phyloP scores from a whole-genome alignment of 2,113 vertebrate genomes.

The Erythrolamprus reginae region DNA sequence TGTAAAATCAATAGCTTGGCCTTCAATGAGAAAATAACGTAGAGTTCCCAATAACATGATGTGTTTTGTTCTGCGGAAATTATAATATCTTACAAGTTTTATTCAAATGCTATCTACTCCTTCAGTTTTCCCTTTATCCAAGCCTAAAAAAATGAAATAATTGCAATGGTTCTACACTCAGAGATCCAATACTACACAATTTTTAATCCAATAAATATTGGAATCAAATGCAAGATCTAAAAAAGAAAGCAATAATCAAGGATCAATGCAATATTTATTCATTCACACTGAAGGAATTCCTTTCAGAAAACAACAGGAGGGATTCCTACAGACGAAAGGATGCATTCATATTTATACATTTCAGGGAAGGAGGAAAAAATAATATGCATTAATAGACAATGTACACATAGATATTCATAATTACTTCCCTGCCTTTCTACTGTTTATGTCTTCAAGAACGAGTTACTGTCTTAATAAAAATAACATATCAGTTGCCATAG shows the following conservation, averaged over 20 bases:
- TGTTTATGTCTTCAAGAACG: neutral
- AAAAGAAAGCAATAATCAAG: neutral
- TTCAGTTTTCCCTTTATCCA: neutral
- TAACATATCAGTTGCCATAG: neutral
- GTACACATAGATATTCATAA: neutral
- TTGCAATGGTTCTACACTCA: neutral
- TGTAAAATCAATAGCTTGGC: neutral
- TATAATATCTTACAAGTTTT: neutral
- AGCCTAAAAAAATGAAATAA: neutral
- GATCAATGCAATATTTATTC: neutral
- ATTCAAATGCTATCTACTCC: conserved; percentile 13
- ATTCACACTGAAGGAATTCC: neutral
- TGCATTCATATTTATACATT: neutral
- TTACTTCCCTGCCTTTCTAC: neutral
- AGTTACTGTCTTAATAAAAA: neutral
- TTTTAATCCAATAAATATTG: conserved; percentile 8
- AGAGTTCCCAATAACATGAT: neutral
- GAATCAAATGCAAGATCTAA: neutral
- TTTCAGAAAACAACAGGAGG: neutral
- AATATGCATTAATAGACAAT: neutral
- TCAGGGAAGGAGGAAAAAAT: neutral
- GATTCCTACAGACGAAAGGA: neutral
- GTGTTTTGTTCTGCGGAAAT: neutral
- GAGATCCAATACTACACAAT: neutral
- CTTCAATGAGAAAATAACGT: neutral